Evolutionary conservation across 2,797 vertebrate genomes (phyloP), one percentile per base, ranked within the genome.

Genomic region (Etheostoma nigrum): DNA sequence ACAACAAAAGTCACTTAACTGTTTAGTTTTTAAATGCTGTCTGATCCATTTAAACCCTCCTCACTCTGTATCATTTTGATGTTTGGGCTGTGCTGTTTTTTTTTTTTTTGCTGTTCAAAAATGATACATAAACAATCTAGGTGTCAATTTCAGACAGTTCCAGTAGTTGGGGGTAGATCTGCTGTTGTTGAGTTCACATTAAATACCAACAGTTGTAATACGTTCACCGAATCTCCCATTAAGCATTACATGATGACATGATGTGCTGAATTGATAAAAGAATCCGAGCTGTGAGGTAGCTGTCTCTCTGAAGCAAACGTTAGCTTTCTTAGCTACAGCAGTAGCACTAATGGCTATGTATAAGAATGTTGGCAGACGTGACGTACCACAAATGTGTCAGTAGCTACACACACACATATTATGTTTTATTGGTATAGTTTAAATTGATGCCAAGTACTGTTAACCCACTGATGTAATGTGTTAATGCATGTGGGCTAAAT

Each of bases 11-110:
- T 40, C 18, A 54, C 13, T 44, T 55, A 18, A 42, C 33, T 66
- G 27, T 69, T 55, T 63, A 23, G 18, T 48, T 47, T 58, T 47
- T 53, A 63, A 52, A 30, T 54, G 53, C 6, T 15, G 49, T 51
- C 52, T 54, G 19, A 58, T 40, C n/a, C 40, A 44, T 59, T 44
- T 45, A 60, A 8, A 11, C 1, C 2, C 36, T 23, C 44, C 25
- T n/a, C 13, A 19, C 33, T 51, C 0, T 23, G 47, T 52, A 23
- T 59, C 42, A n/a, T 59, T 49, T 33, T 14, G 23, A 49, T 48
- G 19, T 16, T 33, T 48, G 23, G 2, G 54, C 16, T 18, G 13
- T 2, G 23, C 25, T 27, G 13, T 45, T 25, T 45, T 5, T 23
- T 8, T 27, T 6, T 45, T 25, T 45, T 5, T 23, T 8, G 54